Percentiles rank a stretch among this genome's conserved stretches.
Conservation (phyloP, 2,113 vertebrate genomes). For the Heterocephalus glaber region DNA sequence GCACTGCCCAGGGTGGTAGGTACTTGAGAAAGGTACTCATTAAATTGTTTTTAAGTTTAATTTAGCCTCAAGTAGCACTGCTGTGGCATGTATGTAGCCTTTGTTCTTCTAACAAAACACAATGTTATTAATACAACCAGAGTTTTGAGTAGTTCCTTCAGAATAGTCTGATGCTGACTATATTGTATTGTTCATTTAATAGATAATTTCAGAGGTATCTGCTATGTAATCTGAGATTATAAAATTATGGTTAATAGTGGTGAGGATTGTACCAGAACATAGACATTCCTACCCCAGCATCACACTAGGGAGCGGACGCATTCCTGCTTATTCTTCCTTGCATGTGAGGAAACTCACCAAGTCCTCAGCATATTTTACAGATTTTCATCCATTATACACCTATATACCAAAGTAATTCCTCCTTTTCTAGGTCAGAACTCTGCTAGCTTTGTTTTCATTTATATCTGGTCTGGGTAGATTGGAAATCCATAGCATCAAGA, state of each 20-base stretch:
- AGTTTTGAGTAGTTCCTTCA: neutral
- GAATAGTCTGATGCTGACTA: neutral
- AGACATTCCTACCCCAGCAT: neutral
- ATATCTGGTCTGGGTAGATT: neutral
- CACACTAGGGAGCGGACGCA: neutral
- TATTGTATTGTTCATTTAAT: neutral
- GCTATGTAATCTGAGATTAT: neutral
- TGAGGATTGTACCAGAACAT: neutral
- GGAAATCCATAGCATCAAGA: neutral
- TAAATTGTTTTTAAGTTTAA: neutral
- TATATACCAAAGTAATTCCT: neutral
- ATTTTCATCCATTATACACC: neutral
- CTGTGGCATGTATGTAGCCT: neutral
- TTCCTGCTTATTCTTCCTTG: neutral
- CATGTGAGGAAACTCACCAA: neutral
- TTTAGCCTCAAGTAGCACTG: neutral
- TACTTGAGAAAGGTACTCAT: neutral
- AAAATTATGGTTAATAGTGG: neutral
- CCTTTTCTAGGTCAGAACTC: neutral
- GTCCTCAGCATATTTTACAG: neutral
- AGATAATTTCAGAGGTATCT: neutral
- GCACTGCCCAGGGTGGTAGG: neutral
- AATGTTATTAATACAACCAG: neutral
- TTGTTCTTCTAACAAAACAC: conserved; percentile 6
- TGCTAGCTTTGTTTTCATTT: conserved; percentile 21